Evolutionary conservation across 2,888 invertebrate genomes (phyloP).

Genomic region (Ennomos fuscantarius): DNA sequence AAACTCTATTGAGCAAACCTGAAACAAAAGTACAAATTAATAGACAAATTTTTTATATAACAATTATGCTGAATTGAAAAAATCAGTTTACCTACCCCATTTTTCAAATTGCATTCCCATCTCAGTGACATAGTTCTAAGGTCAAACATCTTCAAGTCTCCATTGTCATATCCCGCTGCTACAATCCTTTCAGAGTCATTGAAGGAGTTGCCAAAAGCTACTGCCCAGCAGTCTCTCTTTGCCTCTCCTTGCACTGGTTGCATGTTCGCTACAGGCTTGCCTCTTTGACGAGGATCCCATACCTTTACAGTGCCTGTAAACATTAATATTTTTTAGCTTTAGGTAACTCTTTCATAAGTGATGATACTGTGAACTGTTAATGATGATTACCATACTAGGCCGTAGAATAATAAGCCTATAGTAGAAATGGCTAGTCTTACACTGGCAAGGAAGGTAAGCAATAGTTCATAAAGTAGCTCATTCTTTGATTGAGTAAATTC

Average conservation of each 20-base stretch:
- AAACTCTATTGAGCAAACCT: slow-evolving; percentile 94
- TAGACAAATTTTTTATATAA: no score
- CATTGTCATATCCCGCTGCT: slow-evolving; percentile 97
- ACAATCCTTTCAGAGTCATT: slow-evolving; percentile 94
- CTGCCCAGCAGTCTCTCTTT: slow-evolving; percentile 96
- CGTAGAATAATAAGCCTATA: no score
- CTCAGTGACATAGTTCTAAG: slow-evolving; percentile 91
- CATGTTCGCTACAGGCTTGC: slow-evolving; percentile 95
- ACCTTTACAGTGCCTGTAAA: slow-evolving; percentile 92
- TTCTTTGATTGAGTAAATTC: no score
- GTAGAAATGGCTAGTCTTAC: no score
- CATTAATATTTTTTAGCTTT: no score
- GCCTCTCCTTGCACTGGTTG: slow-evolving; percentile 89
- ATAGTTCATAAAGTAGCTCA: no score
- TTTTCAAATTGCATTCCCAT: slow-evolving; percentile 97
- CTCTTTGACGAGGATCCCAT: slow-evolving; percentile 97
- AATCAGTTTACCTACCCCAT: slow-evolving; percentile 87
- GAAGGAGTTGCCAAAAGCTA: slow-evolving; percentile 96
- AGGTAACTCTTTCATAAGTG: no score
- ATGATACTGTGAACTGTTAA: no score
- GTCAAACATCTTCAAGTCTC: slow-evolving; percentile 97
- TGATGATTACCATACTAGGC: no score
- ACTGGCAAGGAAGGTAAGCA: no score
- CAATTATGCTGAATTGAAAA: not conserved
- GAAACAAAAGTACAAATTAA: slow-evolving; percentile 44